Conservation (phyloP, 2,797 vertebrate species). For the Chloroceryle amazona region DNA sequence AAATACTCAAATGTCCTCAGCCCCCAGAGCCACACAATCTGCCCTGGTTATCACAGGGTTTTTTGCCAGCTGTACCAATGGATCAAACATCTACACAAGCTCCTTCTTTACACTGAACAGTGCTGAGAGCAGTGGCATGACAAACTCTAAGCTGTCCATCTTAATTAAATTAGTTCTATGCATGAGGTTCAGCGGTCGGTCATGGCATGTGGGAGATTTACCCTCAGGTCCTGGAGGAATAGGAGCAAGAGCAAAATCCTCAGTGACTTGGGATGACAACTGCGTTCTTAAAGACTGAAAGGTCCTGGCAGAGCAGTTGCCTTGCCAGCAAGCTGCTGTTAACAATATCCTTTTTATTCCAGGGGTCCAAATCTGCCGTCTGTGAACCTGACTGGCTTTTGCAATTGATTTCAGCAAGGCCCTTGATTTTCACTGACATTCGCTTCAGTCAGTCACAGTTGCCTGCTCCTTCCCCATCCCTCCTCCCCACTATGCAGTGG, state of each 20-base stretch:
- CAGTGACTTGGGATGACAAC: conserved; percentile 64
- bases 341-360: conserved; percentile 71
- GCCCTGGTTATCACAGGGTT: neutral
- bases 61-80: neutral
- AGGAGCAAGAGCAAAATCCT: conserved; percentile 51
- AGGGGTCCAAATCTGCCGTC: neutral
- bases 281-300: conserved; percentile 44
- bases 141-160: conserved; percentile 42
- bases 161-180: conserved; percentile 54
- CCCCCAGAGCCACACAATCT: neutral
- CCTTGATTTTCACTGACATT: conserved; percentile 34
- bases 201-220: conserved; percentile 38
- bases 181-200: conserved; percentile 32
- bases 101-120: neutral
- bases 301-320: conserved; percentile 63
- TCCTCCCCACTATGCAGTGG: neutral
- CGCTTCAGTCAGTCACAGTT: conserved; percentile 11
- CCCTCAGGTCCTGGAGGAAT: conserved; percentile 38
- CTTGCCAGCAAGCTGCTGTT: conserved; percentile 54
- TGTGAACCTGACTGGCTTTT: conserved; percentile 46
- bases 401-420: conserved; percentile 2
- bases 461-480: neutral
- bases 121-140: neutral
- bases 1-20: neutral
- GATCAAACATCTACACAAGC: neutral